Evolutionary conservation across 92 coral and sea anemone genomes (phyloP), one percentile per base, ranked within the genome.

Genomic region (Pocillopora grandis): DNA sequence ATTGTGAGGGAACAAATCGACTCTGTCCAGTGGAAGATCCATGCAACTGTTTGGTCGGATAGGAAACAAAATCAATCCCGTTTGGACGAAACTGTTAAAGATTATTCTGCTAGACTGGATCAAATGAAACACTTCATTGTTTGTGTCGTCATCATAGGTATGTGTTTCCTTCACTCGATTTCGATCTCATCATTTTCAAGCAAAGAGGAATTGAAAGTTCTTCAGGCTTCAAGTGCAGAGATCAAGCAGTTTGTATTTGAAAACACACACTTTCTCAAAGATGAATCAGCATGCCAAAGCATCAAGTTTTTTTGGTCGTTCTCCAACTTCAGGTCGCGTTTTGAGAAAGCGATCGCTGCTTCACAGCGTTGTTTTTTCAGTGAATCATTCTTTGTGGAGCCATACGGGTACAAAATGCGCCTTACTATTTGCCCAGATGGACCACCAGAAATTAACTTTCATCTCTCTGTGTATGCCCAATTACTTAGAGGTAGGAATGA

Each of bases 321-420:
- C 33, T 19, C 69, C 9, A 12, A 19, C 31, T 64, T 64, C 9
- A 64, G 23, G n/a, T 64, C 31, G 18, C 69, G 33, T 23, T 19
- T 64, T 0, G 7, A 35, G 69, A 9, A 65, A 65, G 18, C 14
- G 31, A 27, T 27, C 31, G 31, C 31, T 27, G 31, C 31, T 27
- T 27, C 31, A 27, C 31, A 27, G 31, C 31, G 31, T 27, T 27
- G 31, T 42, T 42, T 7, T 42, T 67, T 67, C 35, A 72, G 58
- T 48, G 61, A 42, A 49, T 58, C 27, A 16, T 72, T 72, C 35
- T 72, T 72, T 33, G 15, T 52, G 9, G 90, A 86, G 2, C 65
- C 87, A 61, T 88, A 88, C 18, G 87, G 91, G 5, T 88, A 88
- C 83, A 88, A 77, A 55, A 58, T 89, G 36, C 36, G 57, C 52